Evolutionary conservation across 2,797 vertebrate genomes (phyloP), one percentile per base, ranked within the genome.

Genomic region (Nannoperca australis): DNA sequence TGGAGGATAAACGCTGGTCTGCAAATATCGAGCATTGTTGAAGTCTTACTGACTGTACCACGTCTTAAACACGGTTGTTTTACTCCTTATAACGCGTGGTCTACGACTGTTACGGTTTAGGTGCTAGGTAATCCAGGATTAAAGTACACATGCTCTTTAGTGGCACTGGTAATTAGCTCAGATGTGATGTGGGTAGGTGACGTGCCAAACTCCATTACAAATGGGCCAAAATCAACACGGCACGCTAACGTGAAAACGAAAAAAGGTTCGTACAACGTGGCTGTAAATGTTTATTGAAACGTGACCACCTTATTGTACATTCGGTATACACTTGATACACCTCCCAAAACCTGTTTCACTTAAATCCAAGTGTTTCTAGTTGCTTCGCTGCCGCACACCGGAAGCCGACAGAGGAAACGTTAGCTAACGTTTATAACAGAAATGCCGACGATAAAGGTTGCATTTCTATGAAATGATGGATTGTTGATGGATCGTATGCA

Each of bases 61-160:
- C 17, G 49, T 45, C 12, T 47, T n/a, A 34, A 32, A 42, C 13
- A 24, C 2, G 5, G 24, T 14, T 11, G 42, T 62, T 64, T 66
- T 14, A 44, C 27, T 66, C 18, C 24, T 20, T 20, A 1, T 2
- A 24, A 68, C 13, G 24, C 34, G 18, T 20, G 18, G 30, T 40
- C 73, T 68, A 20, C 58, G 27, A 66, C 32, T 47, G 50, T 27
- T 45, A 1, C 27, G 64, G 49, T 72, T 80, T 20, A 51, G 47
- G 55, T 63, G 17, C 6, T 17, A 1, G 15, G 38, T 93, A 92
- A 92, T 92, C 92, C 81, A 17, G 88, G 92, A 92, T 92, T 90
- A 91, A 7, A 77, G 44, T 22, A 47, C 68, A 62, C 59, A 61
- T 32, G 56, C 42, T 70, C 67, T 18, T 79, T 34, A 67, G 24